These are phyloP conservation scores for Manacus vitellinus DNA, from an alignment of 2,113 vertebrate species.

Conservation along the genomic window DNA sequence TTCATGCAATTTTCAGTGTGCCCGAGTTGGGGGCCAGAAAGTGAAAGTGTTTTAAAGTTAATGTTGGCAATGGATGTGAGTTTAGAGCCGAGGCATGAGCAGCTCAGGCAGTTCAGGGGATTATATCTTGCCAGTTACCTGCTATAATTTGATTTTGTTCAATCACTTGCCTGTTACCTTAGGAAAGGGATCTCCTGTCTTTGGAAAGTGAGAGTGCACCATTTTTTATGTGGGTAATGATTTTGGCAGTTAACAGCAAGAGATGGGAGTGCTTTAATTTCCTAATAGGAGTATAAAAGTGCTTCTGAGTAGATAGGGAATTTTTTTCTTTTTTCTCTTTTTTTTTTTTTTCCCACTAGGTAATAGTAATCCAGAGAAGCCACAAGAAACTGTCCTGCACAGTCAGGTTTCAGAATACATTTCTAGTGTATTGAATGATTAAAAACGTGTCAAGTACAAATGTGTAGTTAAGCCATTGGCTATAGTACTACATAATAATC, in stretches of 20 bases:
- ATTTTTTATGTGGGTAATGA: not conserved
- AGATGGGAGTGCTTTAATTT: not conserved
- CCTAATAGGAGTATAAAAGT: not conserved
- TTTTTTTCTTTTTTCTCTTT: not conserved
- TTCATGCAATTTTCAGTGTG: not conserved
- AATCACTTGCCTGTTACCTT: rapidly evolving
- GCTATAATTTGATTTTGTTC: not conserved
- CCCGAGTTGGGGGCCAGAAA: not conserved
- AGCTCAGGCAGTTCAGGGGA: not conserved
- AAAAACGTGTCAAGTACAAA: not conserved
- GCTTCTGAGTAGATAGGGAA: not conserved
- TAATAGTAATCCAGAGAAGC: not conserved
- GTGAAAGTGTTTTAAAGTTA: not conserved
- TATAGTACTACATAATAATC: not conserved
- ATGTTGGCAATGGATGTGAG: not conserved
- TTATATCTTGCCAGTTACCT: not conserved
- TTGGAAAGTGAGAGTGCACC: not conserved
- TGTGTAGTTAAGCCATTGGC: not conserved
- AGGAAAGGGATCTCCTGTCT: not conserved
- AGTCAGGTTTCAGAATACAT: not conserved
- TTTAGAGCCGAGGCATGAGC: not conserved
- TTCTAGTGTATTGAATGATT: not conserved
- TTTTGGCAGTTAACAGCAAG: not conserved
- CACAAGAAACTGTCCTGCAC: not conserved
- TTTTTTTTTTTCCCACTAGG: not conserved